Evolutionary conservation across 1,140 invertebrate genomes (phyloP).

Genomic region (Apis florea): DNA sequence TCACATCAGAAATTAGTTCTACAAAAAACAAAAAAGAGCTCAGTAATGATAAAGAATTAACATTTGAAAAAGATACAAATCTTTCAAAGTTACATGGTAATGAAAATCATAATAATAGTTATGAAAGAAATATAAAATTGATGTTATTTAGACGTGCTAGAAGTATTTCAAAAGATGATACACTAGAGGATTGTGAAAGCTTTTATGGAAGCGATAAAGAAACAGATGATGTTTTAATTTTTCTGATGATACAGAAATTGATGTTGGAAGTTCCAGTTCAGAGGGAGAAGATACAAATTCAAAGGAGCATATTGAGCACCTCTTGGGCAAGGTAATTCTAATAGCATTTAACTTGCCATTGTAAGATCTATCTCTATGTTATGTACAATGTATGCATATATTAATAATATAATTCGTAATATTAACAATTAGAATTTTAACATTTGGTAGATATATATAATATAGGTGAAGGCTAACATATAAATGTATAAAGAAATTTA

Average conservation of each 20-base stretch:
- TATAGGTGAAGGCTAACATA: constrained; percentile 32
- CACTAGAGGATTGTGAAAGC: constrained; percentile 80
- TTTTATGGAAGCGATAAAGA: constrained; percentile 85
- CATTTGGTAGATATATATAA: constrained; percentile 16
- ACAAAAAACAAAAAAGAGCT: constrained; percentile 9
- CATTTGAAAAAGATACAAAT: constrained; percentile 62
- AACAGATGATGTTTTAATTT: constrained; percentile 84
- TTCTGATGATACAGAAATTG: constrained; percentile 84
- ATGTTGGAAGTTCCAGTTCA: constrained; percentile 75
- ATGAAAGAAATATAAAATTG: constrained; percentile 59
- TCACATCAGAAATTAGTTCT: neutral
- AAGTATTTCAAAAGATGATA: constrained; percentile 67
- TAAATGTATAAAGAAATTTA: neutral
- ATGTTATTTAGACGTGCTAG: constrained; percentile 63
- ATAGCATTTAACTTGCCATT: constrained; percentile 30
- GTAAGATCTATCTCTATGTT: constrained; percentile 14
- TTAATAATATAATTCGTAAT: constrained; percentile 19
- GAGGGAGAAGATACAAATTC: constrained; percentile 74
- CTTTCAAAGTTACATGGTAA: constrained; percentile 61
- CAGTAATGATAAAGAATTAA: constrained; percentile 37
- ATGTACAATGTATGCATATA: neutral
- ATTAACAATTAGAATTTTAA: constrained; percentile 21
- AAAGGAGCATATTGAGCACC: constrained; percentile 72
- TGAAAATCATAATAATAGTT: constrained; percentile 59
- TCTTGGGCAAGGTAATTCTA: constrained; percentile 76